Evolutionary conservation across 2,888 invertebrate genomes (phyloP).

Genomic region (Cryptocheilus praepositus): DNA sequence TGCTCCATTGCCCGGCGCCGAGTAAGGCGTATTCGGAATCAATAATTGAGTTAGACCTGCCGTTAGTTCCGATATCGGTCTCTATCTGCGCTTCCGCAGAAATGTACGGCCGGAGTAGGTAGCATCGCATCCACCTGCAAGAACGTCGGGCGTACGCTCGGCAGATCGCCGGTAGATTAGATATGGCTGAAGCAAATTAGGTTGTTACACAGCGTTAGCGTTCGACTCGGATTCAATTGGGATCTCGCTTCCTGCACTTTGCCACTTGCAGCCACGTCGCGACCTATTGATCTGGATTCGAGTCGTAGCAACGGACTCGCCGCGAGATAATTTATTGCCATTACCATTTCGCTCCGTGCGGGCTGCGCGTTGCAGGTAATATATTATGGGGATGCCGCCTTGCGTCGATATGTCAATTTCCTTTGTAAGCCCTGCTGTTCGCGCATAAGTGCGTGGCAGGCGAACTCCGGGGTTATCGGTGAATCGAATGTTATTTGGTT

Average conservation of each 20-base stretch:
- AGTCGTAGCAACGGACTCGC: constrained; percentile 11
- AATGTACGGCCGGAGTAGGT: constrained; percentile 22
- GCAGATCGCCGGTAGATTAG: constrained; percentile 17
- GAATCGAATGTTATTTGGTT: no score
- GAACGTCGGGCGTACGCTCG: constrained; percentile 30
- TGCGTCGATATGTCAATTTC: no score
- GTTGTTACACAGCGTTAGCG: constrained; percentile 43
- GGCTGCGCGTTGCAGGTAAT: no score
- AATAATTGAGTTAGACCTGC: no score
- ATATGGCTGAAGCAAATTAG: constrained; percentile 45
- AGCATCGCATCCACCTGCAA: constrained; percentile 26
- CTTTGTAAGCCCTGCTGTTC: no score
- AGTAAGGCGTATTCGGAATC: no score
- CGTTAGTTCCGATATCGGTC: no score
- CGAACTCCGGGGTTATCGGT: no score
- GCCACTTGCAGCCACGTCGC: constrained; percentile 17
- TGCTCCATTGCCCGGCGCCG: no score
- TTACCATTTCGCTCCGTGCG: constrained; percentile 26
- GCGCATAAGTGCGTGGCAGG: no score
- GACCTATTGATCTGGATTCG: constrained; percentile 46
- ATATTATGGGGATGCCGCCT: not conserved
- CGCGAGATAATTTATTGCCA: constrained; percentile 37
- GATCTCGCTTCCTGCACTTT: constrained; percentile 33
- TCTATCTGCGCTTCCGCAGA: no score
- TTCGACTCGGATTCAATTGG: constrained; percentile 42